Conservation (phyloP, 2,888 invertebrate species). For the Aleiodes alternator region DNA sequence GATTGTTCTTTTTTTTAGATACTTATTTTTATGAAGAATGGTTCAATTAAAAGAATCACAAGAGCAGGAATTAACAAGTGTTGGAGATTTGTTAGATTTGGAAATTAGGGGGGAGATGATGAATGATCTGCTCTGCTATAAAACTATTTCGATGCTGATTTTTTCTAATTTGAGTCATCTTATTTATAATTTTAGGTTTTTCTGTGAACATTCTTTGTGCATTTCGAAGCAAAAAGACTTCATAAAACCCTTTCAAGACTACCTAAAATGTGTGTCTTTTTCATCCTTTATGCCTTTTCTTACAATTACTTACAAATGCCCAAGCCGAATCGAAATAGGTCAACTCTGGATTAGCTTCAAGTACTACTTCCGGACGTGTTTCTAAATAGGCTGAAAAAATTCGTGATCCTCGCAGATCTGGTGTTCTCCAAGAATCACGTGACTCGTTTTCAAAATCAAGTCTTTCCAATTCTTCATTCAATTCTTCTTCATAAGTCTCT, state of each 20-base stretch:
- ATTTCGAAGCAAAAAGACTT: too few species aligned
- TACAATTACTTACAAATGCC: conserved; percentile 53
- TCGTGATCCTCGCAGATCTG: conserved; percentile 40
- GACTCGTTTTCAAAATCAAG: conserved; percentile 45
- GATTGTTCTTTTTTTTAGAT: background rate
- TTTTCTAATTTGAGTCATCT: too few species aligned
- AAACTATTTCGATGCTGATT: too few species aligned
- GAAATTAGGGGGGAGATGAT: too few species aligned
- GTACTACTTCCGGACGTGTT: conserved; percentile 58
- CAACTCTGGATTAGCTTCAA: conserved; percentile 52
- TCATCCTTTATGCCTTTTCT: background rate
- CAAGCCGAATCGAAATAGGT: conserved; percentile 44
- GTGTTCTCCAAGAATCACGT: conserved; percentile 49
- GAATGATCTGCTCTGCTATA: too few species aligned
- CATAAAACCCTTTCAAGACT: too few species aligned
- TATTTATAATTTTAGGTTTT: too few species aligned
- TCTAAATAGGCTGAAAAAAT: conserved; percentile 61
- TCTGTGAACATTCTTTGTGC: too few species aligned
- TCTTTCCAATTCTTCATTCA: conserved; percentile 45
- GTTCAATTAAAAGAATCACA: too few species aligned
- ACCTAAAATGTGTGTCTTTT: background rate
- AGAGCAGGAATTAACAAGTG: too few species aligned
- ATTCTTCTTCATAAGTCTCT: conserved; percentile 39
- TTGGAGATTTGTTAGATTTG: too few species aligned
- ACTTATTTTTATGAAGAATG: background rate